Base-by-base conservation (phyloP, 2,797 vertebrate species). In the Triplophysa bombifrons region DNA sequence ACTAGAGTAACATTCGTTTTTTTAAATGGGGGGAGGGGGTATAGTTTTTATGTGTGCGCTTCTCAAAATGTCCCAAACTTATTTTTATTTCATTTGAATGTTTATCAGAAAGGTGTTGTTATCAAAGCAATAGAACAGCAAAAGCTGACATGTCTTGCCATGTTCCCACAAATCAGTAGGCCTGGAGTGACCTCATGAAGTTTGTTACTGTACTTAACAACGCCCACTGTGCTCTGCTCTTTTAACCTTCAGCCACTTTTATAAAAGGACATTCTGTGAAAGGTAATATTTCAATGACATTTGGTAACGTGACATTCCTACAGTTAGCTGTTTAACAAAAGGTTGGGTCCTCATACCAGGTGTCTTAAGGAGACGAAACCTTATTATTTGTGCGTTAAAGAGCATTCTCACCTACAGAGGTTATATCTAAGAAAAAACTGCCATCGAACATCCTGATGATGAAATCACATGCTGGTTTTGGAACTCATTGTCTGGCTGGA, bases 401-500 rank as follows among this genome's bases (percentile, higher is more conserved):
- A 56, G 74, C 63, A 56, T 68, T 58, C 17, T 68, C 38, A 46
- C 20, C 22, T 51, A 66, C 38, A 30, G 64, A 67, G 16, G 16
- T 67, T 76, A 30, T 46, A 14, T 55, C 38, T 51, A 19, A 6
- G 20, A 72, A 41, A 73, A 55, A 69, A 60, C 25, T 27, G 25
- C 25, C 34, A 58, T 38, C 58, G 17, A 53, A 68, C 38, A 56
- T 68, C 41, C 53, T 60, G 53, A 17, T 34, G 30, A 68, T 30
- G 44, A 67, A 67, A 76, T 76, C 53, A 68, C 41, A 77, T 60
- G 85, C 83, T 86, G 84, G 83, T 69, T 69, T 76, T 77, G 68
- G 41, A 77, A 60, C 75, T 77, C 25, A 77, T 16, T 61, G 75
- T 61, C 44, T 51, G 44, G 34, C n/a, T 77, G 55, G 58, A 38